phyloP scores from a whole-genome alignment of 2,113 vertebrate genomes.

The Noctilio leporinus region DNA sequence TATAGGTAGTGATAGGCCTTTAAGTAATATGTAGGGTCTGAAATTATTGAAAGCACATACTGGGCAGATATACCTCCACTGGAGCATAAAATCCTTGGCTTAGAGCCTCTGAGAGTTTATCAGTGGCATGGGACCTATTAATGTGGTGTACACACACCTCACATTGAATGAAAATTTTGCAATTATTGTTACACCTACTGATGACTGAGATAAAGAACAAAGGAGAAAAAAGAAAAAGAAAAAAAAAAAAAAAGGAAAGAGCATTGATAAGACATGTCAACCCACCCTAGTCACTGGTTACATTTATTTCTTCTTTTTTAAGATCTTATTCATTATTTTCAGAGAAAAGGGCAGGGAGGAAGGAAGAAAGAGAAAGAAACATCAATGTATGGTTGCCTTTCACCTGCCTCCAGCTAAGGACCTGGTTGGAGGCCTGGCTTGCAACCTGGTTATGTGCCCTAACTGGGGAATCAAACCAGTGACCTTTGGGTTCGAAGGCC shows the following conservation, averaged over 20 bases:
- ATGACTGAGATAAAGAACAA: constrained; percentile 75
- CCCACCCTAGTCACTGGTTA: neutral
- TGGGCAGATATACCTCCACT: constrained; percentile 77
- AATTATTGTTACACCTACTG: constrained; percentile 76
- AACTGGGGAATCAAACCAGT: too few species aligned
- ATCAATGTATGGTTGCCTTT: too few species aligned
- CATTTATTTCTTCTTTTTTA: too few species aligned
- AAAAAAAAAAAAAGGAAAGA: constrained; percentile 72
- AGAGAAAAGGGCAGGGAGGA: too few species aligned
- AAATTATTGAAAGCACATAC: constrained; percentile 74
- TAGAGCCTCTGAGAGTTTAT: constrained; percentile 78
- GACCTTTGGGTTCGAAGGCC: too few species aligned
- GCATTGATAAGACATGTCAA: constrained; percentile 65
- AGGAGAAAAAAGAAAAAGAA: too few species aligned
- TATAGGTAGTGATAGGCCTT: constrained; percentile 71
- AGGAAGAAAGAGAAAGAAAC: too few species aligned
- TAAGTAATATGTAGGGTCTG: constrained; percentile 73
- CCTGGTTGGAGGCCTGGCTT: too few species aligned
- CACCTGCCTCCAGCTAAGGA: too few species aligned
- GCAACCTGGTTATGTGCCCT: too few species aligned
- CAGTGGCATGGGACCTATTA: constrained; percentile 75
- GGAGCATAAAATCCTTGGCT: constrained; percentile 79
- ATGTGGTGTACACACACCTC: constrained; percentile 67
- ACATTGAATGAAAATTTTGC: constrained; percentile 76
- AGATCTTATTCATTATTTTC: too few species aligned